A percentile compares a stretch with the other conserved stretches of the same genome.
Evolutionary conservation across 2,888 invertebrate species (phyloP).

Genomic region (Ectemnius lituratus): DNA sequence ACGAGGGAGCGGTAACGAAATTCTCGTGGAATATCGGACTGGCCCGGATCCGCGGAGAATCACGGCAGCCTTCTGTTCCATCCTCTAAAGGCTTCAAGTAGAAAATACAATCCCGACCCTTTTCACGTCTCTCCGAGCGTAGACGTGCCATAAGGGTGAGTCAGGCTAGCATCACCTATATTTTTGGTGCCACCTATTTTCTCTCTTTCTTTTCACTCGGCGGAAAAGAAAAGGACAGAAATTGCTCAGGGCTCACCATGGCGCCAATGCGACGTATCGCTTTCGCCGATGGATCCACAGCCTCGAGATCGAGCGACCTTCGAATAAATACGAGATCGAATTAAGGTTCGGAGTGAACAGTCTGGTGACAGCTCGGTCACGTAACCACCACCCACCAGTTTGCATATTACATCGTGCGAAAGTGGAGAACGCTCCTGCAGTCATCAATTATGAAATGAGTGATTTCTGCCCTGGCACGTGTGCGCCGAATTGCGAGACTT

Average conservation of each 20-base stretch:
- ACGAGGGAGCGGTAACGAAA: background rate
- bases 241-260: constrained; percentile 33
- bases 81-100: constrained; percentile 4
- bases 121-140: constrained; percentile 4
- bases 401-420: constrained; percentile 17
- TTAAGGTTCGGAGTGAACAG: background rate
- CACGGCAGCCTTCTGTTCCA: background rate
- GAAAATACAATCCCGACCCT: constrained; percentile 10
- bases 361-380: constrained; percentile 1
- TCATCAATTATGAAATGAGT: constrained; percentile 33
- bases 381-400: constrained; percentile 16
- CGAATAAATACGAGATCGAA: constrained; percentile 14
- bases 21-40: no score
- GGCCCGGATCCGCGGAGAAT: background rate
- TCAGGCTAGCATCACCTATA: constrained; percentile 25
- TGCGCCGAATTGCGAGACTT: background rate
- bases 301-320: background rate
- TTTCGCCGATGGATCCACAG: background rate
- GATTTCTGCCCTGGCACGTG: constrained; percentile 30
- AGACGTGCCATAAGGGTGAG: constrained; percentile 28
- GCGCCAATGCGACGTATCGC: constrained; percentile 15
- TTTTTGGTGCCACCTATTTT: background rate
- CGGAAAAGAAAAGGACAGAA: constrained; percentile 6
- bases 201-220: background rate
- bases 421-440: constrained; percentile 16